Evolutionary conservation across 2,888 invertebrate species (phyloP).

Genomic region (Pycnomerus fuliginosus): DNA sequence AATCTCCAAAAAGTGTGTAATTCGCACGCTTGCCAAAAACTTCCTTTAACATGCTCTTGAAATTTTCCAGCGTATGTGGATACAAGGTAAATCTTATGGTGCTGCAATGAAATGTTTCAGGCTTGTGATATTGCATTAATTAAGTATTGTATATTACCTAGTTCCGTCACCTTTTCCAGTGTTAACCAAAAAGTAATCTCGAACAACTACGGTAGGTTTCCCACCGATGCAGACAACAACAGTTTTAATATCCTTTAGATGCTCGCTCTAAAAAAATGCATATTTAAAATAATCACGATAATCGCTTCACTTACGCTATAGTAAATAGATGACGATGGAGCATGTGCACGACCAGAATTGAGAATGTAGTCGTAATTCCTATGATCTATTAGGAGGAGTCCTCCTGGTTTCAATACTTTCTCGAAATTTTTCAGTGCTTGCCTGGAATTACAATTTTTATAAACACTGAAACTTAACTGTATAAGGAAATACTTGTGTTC

Average conservation of each 20-base stretch:
- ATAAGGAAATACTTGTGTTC: slow-evolving; percentile 70
- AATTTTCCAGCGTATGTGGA: slow-evolving; percentile 74
- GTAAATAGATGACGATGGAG: slow-evolving; percentile 83
- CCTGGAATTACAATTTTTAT: slow-evolving; percentile 43
- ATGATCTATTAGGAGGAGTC: slow-evolving; percentile 84
- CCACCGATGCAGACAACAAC: slow-evolving; percentile 80
- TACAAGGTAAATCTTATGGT: slow-evolving; percentile 87
- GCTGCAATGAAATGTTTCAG: too few relatives aligned
- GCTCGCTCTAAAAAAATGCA: slow-evolving; percentile 51
- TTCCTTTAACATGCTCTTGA: slow-evolving; percentile 69
- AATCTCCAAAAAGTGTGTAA: slow-evolving; percentile 79
- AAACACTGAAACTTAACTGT: too few relatives aligned
- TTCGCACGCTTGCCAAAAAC: slow-evolving; percentile 66
- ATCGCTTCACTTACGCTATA: slow-evolving; percentile 72
- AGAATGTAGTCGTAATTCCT: slow-evolving; percentile 85
- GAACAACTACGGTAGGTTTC: slow-evolving; percentile 72
- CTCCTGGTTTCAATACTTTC: slow-evolving; percentile 80
- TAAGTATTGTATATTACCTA: too few relatives aligned
- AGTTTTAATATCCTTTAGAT: slow-evolving; percentile 80
- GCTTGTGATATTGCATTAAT: too few relatives aligned
- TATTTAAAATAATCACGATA: slow-evolving; percentile 51
- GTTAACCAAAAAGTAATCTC: slow-evolving; percentile 78
- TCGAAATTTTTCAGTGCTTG: slow-evolving; percentile 79
- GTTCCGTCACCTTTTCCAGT: slow-evolving; percentile 37
- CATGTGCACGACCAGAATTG: too few relatives aligned